Evolutionary conservation across 2,797 vertebrate genomes (phyloP).

Genomic region (Spinibarbus caldwelli): DNA sequence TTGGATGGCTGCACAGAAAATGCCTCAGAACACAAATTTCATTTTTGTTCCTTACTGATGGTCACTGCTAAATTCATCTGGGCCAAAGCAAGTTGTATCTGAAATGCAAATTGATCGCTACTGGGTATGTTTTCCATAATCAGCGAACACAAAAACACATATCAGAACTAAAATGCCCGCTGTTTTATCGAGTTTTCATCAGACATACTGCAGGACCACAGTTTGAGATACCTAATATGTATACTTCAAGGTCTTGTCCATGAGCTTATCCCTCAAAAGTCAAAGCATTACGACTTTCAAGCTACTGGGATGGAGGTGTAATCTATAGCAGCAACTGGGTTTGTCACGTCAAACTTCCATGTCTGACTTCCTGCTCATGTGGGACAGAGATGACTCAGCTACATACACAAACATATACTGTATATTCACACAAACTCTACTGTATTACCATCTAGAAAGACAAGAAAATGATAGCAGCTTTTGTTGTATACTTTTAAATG

Average conservation of each 20-base stretch:
- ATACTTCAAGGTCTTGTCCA: neutral
- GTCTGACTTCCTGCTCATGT: neutral
- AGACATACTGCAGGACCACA: neutral
- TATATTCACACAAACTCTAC: neutral
- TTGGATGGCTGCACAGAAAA: slow-evolving; percentile 23
- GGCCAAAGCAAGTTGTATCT: neutral
- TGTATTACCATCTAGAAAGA: neutral
- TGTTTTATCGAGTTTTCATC: neutral
- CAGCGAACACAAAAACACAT: slow-evolving; percentile 6
- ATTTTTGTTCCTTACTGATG: slow-evolving; percentile 6
- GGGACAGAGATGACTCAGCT: neutral
- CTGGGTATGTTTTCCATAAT: slow-evolving; percentile 1
- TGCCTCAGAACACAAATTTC: neutral
- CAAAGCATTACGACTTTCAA: neutral
- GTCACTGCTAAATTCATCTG: slow-evolving; percentile 8
- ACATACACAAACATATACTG: neutral
- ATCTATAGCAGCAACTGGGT: neutral
- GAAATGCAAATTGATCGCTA: neutral
- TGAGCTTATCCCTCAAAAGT: neutral
- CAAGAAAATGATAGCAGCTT: neutral
- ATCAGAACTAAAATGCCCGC: neutral
- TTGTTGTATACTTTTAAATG: neutral
- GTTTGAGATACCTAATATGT: neutral
- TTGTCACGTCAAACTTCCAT: neutral
- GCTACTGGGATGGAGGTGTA: neutral